Evolutionary conservation across 2,888 invertebrate genomes (phyloP).

Genomic region (Sisyra nigra): DNA sequence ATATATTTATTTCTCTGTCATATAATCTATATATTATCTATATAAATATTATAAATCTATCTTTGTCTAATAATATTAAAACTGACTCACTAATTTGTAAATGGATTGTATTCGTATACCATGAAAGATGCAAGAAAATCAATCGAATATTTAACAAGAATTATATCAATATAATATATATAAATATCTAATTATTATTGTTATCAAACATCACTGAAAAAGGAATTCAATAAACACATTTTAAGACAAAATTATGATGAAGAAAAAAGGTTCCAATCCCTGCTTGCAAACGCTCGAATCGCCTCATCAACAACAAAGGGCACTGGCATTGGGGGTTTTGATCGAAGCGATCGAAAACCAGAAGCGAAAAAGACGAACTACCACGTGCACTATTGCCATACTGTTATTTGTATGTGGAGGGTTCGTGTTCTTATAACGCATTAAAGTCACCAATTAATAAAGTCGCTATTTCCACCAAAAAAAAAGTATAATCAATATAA

Average conservation of each 20-base stretch:
- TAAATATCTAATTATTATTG: no score
- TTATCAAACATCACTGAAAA: no score
- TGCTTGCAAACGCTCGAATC: constrained; percentile 13
- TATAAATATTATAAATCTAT: background rate
- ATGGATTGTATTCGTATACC: no score
- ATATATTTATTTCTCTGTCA: background rate
- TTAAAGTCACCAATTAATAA: no score
- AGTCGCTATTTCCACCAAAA: no score
- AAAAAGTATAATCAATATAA: no score
- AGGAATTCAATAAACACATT: background rate
- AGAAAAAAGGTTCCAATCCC: constrained; percentile 8
- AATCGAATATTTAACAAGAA: background rate
- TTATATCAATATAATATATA: background rate
- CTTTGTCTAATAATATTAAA: background rate
- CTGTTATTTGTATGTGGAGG: no score
- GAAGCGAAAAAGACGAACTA: no score
- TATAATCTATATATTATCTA: background rate
- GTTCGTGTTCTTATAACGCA: no score
- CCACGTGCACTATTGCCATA: no score
- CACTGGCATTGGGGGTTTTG: constrained; percentile 1
- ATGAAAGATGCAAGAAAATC: no score
- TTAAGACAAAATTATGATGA: background rate
- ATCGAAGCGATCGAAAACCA: background rate
- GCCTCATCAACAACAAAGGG: no score
- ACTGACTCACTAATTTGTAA: background rate